These are phyloP conservation scores for Silvanus unidentatus DNA, from an alignment of 2,888 invertebrate species.

Conservation along the genomic window DNA sequence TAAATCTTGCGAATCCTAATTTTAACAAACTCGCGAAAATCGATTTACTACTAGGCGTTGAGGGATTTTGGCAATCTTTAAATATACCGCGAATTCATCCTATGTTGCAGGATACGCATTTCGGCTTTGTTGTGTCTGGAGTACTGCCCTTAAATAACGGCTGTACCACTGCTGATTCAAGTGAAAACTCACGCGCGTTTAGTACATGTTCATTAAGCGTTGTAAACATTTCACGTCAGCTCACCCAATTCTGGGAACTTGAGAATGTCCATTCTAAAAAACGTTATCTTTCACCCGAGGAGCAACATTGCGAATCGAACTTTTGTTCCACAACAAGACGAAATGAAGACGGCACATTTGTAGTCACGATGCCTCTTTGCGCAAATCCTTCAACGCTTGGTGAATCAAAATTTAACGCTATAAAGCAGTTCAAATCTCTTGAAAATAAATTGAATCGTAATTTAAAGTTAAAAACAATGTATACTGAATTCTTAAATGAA, in stretches of 20 bases:
- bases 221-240: too few relatives aligned
- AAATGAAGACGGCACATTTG: constrained; percentile 4
- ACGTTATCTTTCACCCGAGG: constrained; percentile 4
- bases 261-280: neutral
- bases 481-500: constrained; percentile 8
- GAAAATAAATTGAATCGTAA: constrained; percentile 5
- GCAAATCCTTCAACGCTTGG: neutral
- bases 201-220: too few relatives aligned
- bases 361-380: constrained; percentile 7
- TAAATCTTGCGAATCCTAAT: too few relatives aligned
- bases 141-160: too few relatives aligned
- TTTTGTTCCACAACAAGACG: neutral
- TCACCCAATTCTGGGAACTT: constrained; percentile 5
- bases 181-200: too few relatives aligned
- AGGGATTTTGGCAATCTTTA: too few relatives aligned
- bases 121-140: too few relatives aligned
- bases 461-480: constrained; percentile 1
- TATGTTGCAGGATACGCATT: too few relatives aligned
- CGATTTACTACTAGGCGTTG: too few relatives aligned
- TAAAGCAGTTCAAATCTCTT: constrained; percentile 1
- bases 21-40: too few relatives aligned
- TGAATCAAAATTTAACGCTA: neutral
- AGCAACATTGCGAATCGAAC: constrained; percentile 16
- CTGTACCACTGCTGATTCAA: too few relatives aligned
- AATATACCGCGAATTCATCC: too few relatives aligned